Conservation (phyloP, 1,140 invertebrate species). For the Nasonia vitripennis region DNA sequence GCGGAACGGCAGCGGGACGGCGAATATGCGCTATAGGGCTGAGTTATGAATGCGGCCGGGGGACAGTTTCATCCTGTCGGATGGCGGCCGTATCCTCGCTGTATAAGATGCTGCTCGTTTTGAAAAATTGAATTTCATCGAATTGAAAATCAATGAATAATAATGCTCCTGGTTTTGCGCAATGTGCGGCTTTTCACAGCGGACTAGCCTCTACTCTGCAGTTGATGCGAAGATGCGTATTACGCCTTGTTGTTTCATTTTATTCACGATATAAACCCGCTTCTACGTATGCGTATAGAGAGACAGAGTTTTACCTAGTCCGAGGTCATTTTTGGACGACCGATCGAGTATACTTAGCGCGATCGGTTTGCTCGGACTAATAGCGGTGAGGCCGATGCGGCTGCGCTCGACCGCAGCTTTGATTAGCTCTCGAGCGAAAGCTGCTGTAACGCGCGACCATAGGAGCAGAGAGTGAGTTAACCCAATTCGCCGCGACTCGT, state of each 20-base stretch:
- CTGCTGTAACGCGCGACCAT: neutral
- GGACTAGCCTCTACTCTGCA: too few species aligned
- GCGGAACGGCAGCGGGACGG: neutral
- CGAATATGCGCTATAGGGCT: neutral
- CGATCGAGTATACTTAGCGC: neutral
- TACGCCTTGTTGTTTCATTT: neutral
- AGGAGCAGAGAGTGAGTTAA: neutral
- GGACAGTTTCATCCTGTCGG: neutral
- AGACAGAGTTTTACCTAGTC: too few species aligned
- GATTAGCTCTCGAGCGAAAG: slow-evolving; percentile 8
- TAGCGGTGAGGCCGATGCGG: neutral
- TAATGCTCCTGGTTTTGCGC: too few species aligned
- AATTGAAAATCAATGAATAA: too few species aligned
- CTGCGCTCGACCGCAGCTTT: neutral
- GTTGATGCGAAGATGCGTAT: too few species aligned
- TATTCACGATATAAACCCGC: too few species aligned
- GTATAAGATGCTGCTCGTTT: neutral
- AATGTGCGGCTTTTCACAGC: too few species aligned
- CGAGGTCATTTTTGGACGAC: neutral
- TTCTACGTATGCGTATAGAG: too few species aligned
- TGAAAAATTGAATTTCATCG: neutral
- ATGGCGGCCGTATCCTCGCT: neutral
- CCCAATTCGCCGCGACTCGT: neutral
- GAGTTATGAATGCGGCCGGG: neutral
- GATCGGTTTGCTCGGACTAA: neutral